A percentile compares a stretch with the other conserved stretches of the same genome.
These are phyloP conservation scores for Apoda limacodes DNA, from an alignment of 2,888 invertebrate genomes.

Conservation along the genomic window DNA sequence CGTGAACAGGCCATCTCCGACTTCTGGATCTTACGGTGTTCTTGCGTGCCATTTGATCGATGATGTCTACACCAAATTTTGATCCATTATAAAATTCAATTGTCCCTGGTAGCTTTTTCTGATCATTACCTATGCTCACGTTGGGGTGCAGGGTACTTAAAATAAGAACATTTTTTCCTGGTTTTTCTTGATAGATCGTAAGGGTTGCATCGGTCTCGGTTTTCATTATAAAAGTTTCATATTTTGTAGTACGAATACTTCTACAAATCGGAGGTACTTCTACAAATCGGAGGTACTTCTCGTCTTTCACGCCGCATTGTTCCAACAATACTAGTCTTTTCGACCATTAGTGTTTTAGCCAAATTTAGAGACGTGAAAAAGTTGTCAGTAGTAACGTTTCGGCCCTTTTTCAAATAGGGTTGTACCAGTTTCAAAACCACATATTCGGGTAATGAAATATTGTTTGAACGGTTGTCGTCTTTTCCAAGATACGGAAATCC, in stretches of 20 bases:
- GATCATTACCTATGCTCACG: slow-evolving; percentile 2
- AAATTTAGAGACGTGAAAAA: no score
- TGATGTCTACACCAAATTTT: slow-evolving; percentile 7
- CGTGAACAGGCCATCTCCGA: slow-evolving; percentile 8
- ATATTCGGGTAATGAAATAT: no score
- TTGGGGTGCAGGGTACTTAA: slow-evolving; percentile 3
- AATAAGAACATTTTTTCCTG: slow-evolving; percentile 7
- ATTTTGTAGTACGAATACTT: slow-evolving; percentile 4
- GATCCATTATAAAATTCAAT: slow-evolving; percentile 7
- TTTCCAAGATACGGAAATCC: no score
- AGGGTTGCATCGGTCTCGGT: slow-evolving; percentile 3
- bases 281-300: slow-evolving; percentile 5
- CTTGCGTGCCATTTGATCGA: slow-evolving; percentile 8
- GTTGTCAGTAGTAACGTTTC: no score
- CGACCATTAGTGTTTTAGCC: no score
- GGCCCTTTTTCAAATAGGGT: no score
- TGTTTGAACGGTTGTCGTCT: no score
- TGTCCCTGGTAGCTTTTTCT: no score
- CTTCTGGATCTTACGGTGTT: slow-evolving; percentile 4
- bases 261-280: no score
- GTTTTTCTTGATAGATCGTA: no score
- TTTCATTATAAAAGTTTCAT: slow-evolving; percentile 4
- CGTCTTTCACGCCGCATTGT: slow-evolving; percentile 5
- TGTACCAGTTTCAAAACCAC: no score
- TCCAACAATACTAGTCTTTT: slow-evolving; percentile 5